Evolutionary conservation across 23 tunicate genomes (phyloP).

Genomic region (Corella eumyota): DNA sequence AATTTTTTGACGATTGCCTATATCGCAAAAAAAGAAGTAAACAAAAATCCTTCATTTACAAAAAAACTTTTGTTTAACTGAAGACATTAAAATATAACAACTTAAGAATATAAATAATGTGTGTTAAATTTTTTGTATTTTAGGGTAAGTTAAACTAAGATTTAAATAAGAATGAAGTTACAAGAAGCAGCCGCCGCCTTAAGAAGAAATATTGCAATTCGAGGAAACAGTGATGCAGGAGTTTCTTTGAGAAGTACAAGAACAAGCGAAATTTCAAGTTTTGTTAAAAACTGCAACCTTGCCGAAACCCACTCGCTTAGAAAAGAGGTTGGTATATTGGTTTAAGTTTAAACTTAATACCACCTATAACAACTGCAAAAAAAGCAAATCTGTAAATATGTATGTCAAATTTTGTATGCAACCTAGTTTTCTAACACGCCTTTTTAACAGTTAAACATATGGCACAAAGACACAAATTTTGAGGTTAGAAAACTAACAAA

Average conservation of each 20-base stretch:
- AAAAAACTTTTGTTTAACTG: too few species aligned
- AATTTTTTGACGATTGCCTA: too few species aligned
- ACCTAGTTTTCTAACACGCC: background rate
- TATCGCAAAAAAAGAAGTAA: too few species aligned
- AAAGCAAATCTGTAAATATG: background rate
- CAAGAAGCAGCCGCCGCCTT: slow-evolving; percentile 18
- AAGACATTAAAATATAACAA: too few species aligned
- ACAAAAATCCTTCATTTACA: too few species aligned
- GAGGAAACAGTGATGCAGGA: background rate
- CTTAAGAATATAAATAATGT: too few species aligned
- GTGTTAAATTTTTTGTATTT: too few species aligned
- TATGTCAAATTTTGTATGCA: background rate
- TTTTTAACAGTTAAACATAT: slow-evolving; percentile 45
- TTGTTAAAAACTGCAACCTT: slow-evolving; percentile 75
- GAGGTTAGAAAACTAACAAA: slow-evolving; percentile 25
- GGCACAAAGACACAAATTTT: slow-evolving; percentile 69
- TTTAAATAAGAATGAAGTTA: too few species aligned
- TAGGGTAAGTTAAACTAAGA: too few species aligned
- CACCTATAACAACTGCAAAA: background rate
- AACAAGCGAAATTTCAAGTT: slow-evolving; percentile 76
- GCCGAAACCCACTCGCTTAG: slow-evolving; percentile 44
- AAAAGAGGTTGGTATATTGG: slow-evolving; percentile 45
- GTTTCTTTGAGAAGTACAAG: slow-evolving; percentile 55
- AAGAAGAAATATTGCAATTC: slow-evolving; percentile 2
- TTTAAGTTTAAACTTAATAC: background rate